These are phyloP conservation scores for Platypus cylindrus DNA, from an alignment of 2,888 invertebrate genomes.

Conservation along the genomic window DNA sequence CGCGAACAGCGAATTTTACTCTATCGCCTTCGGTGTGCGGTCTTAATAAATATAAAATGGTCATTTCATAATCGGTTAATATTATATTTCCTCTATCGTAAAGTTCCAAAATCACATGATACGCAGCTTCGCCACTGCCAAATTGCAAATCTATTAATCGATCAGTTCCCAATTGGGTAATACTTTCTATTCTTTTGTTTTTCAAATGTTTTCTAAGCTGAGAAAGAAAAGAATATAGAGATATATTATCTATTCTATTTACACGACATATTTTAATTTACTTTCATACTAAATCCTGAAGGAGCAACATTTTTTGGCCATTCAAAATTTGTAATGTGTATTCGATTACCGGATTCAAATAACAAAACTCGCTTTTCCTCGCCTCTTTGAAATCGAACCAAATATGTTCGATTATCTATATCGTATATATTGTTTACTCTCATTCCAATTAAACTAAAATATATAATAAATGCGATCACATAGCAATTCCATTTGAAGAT, in stretches of 20 bases:
- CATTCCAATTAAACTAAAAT: constrained; percentile 68
- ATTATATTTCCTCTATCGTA: constrained; percentile 95
- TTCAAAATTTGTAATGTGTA: constrained; percentile 91
- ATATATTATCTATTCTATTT: background rate
- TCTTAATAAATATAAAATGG: constrained; percentile 82
- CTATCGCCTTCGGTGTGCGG: constrained; percentile 88
- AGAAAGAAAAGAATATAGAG: no score
- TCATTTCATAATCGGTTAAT: constrained; percentile 80
- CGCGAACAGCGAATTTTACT: constrained; percentile 80
- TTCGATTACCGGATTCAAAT: constrained; percentile 85
- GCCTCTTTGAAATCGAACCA: constrained; percentile 72
- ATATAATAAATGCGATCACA: no score
- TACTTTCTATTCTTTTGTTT: constrained; percentile 81
- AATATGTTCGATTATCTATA: constrained; percentile 90
- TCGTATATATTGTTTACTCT: constrained; percentile 96
- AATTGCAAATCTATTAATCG: constrained; percentile 92
- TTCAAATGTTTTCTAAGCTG: constrained; percentile 91
- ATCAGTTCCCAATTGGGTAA: constrained; percentile 82
- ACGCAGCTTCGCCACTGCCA: constrained; percentile 84
- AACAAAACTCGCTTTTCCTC: constrained; percentile 82
- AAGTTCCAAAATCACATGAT: constrained; percentile 88
- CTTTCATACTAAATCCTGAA: constrained; percentile 97
- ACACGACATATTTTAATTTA: constrained; percentile 25
- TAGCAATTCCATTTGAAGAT: no score
- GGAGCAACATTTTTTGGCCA: constrained; percentile 97